Conservation (phyloP, 92 coral and sea anemone species). For the Palythoa grandiflora region DNA sequence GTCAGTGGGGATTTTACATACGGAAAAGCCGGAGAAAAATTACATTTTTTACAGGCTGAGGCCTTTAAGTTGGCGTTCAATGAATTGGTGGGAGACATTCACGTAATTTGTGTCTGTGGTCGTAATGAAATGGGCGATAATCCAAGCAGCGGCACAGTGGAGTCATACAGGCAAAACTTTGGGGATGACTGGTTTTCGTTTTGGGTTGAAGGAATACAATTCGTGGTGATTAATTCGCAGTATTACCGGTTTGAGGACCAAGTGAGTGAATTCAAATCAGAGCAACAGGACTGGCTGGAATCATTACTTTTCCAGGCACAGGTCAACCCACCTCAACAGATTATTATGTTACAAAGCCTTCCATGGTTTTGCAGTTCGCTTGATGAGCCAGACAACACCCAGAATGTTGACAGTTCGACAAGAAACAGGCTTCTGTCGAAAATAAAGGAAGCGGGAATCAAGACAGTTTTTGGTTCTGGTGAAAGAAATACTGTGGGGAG, state of each 20-base stretch:
- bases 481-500: constrained; percentile 58
- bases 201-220: constrained; percentile 92
- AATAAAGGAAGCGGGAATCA: constrained; percentile 78
- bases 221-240: constrained; percentile 78
- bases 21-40: constrained; percentile 69
- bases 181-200: constrained; percentile 93
- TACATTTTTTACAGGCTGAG: constrained; percentile 80
- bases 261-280: constrained; percentile 56
- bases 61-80: constrained; percentile 78
- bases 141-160: constrained; percentile 59
- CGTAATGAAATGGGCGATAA: constrained; percentile 70
- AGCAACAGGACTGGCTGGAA: constrained; percentile 86
- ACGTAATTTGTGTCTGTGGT: constrained; percentile 89
- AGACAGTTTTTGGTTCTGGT: constrained; percentile 70
- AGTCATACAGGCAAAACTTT: constrained; percentile 77
- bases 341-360: constrained; percentile 70
- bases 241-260: constrained; percentile 63
- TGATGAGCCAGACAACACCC: constrained; percentile 64
- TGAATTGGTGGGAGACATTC: constrained; percentile 70
- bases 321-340: constrained; percentile 83
- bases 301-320: constrained; percentile 84
- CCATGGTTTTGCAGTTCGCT: constrained; percentile 77
- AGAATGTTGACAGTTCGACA: constrained; percentile 58
- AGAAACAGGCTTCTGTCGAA: constrained; percentile 69
- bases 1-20: constrained; percentile 80